Evolutionary conservation across 2,888 invertebrate genomes (phyloP).

Genomic region (Morinoia aosen): DNA sequence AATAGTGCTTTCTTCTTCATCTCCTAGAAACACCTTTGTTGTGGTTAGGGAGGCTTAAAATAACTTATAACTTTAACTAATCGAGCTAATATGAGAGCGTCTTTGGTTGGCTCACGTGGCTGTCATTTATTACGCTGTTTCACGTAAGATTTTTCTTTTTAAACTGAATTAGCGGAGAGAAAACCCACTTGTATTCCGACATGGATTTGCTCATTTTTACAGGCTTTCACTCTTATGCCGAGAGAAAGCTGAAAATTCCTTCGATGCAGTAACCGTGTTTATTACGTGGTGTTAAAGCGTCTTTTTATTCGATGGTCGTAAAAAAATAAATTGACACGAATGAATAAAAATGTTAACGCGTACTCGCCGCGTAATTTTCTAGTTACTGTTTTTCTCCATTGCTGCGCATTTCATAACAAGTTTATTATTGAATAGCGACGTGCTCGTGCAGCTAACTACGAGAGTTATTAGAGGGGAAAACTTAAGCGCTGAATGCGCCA

Average conservation of each 20-base stretch:
- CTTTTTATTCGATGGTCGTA: background rate
- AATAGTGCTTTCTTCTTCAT: too few species aligned
- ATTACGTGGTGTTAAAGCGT: too few species aligned
- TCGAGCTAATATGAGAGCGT: background rate
- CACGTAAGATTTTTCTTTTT: background rate
- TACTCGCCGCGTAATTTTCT: background rate
- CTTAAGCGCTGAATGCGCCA: background rate
- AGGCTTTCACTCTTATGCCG: background rate
- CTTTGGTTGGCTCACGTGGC: background rate
- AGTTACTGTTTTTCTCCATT: background rate
- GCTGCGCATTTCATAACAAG: background rate
- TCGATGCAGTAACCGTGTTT: background rate
- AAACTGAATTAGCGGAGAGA: background rate
- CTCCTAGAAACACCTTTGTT: too few species aligned
- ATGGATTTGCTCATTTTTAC: background rate
- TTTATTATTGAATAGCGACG: background rate
- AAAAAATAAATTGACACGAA: background rate
- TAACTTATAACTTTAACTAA: background rate
- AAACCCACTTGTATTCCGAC: background rate
- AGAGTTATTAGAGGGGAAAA: background rate
- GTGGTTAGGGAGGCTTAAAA: too few species aligned
- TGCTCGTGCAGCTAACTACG: background rate
- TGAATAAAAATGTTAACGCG: background rate
- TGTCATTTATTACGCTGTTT: background rate
- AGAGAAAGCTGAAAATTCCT: background rate